phyloP scores from a whole-genome alignment of 2,888 invertebrate genomes.

The Lepetodrilus schrolli region DNA sequence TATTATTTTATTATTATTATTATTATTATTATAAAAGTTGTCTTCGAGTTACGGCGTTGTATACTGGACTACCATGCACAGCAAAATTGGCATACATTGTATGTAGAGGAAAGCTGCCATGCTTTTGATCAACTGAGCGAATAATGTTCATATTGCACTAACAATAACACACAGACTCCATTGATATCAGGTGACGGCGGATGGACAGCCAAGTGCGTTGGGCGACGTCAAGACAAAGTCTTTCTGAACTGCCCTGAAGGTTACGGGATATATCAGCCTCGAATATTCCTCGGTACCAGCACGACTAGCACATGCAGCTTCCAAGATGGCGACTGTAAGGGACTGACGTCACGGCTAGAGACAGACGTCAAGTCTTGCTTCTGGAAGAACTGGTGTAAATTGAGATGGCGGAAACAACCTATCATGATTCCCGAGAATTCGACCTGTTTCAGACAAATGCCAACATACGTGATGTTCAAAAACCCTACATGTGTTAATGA shows the following conservation, averaged over 20 bases:
- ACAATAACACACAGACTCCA: too few relatives aligned
- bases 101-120: too few relatives aligned
- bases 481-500: neutral
- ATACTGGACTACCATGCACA: too few relatives aligned
- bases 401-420: conserved; percentile 30
- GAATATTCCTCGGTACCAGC: conserved; percentile 12
- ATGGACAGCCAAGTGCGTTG: neutral
- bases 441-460: conserved; percentile 26
- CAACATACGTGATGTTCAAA: conserved; percentile 26
- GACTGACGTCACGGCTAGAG: conserved; percentile 24
- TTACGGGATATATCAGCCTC: conserved; percentile 33
- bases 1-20: too few relatives aligned
- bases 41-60: too few relatives aligned
- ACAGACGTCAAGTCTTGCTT: conserved; percentile 10
- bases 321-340: conserved; percentile 30
- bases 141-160: too few relatives aligned
- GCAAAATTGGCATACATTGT: too few relatives aligned
- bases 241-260: conserved; percentile 33
- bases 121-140: too few relatives aligned
- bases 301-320: neutral
- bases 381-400: conserved; percentile 33
- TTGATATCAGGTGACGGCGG: neutral
- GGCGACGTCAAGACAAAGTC: conserved; percentile 15
- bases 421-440: conserved; percentile 24
- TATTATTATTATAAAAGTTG: too few relatives aligned